Base-by-base conservation (phyloP, 1,140 invertebrate genomes). In the Popillia japonica region DNA sequence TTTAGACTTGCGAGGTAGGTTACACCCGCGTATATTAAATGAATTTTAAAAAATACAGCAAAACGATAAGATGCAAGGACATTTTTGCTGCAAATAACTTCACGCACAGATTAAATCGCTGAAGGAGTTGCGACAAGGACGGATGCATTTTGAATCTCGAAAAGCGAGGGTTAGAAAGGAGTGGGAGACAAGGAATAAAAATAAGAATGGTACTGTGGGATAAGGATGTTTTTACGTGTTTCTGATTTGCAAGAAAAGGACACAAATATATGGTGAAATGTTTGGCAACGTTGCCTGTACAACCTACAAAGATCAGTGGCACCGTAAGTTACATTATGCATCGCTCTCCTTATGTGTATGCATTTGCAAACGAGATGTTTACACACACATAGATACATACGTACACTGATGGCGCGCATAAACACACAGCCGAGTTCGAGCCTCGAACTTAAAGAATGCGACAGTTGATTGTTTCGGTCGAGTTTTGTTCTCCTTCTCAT, bases 331-430 rank as follows among this genome's bases (percentile, higher is more conserved):
- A 48, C 44, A 48, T 48, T 3, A 9, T 9, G 9, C 9, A 48
- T 48, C n/a, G n/a, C n/a, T 9, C 44, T 9, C 10, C 44, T 48
- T 48, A 48, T 48, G 44, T 10, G 44, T 48, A n/a, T 48, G 44
- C 44, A 48, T 48, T 48, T 48, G 44, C 44, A n/a, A 48, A 48
- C 44, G 44, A 48, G 9, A 48, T 48, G 44, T 48, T 48, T 48
- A n/a, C 10, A n/a, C 10, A 48, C 44, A 42, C n/a, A n/a, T n/a
- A n/a, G n/a, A n/a, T n/a, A n/a, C n/a, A n/a, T n/a, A n/a, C n/a
- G n/a, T n/a, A n/a, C 41, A 10, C 10, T 10, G 41, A 6, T 10
- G 6, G 10, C 41, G 10, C 41, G 6, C 6, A 42, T 42, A 42
- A 6, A 10, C 44, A 14, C 44, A n/a, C 44, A 48, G n/a, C n/a